Evolutionary conservation across 2,113 vertebrate genomes (phyloP).

Genomic region (Cromileptes altivelis): DNA sequence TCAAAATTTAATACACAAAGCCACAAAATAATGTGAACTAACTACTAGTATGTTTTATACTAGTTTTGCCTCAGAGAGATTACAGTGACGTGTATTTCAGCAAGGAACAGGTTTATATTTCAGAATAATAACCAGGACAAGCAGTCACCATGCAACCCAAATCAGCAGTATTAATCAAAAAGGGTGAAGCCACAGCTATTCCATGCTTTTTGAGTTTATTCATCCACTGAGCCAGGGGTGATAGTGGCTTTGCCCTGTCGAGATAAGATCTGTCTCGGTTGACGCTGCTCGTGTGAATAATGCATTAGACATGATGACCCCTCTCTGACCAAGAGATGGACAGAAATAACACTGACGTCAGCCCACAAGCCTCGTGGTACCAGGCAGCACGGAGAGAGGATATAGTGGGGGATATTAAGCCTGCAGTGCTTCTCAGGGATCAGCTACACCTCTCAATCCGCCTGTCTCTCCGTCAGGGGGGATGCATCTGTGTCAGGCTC

Average conservation of each 20-base stretch:
- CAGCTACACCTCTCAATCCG: constrained; percentile 73
- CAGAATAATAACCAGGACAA: background rate
- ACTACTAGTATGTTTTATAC: background rate
- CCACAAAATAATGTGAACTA: background rate
- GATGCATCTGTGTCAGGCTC: constrained; percentile 64
- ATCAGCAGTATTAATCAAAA: constrained; percentile 18
- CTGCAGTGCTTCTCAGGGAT: constrained; percentile 70
- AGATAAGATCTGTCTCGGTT: constrained; percentile 70
- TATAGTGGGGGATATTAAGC: constrained; percentile 64
- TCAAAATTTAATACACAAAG: background rate
- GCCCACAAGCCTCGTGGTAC: constrained; percentile 28
- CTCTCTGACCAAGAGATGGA: constrained; percentile 71
- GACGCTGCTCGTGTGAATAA: constrained; percentile 74
- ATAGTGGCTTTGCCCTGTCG: constrained; percentile 52
- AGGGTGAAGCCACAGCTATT: constrained; percentile 16
- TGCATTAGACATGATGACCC: constrained; percentile 76
- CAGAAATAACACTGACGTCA: constrained; percentile 81
- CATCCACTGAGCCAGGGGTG: constrained; percentile 43
- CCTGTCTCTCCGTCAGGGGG: constrained; percentile 45
- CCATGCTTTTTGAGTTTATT: constrained; percentile 43
- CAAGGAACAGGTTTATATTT: background rate
- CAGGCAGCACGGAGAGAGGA: constrained; percentile 53
- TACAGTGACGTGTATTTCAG: too few relatives aligned
- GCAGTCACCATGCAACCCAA: background rate
- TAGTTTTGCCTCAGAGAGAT: background rate